Conservation (phyloP, 2,888 invertebrate genomes). For the Trissonchulus latispiculum region DNA sequence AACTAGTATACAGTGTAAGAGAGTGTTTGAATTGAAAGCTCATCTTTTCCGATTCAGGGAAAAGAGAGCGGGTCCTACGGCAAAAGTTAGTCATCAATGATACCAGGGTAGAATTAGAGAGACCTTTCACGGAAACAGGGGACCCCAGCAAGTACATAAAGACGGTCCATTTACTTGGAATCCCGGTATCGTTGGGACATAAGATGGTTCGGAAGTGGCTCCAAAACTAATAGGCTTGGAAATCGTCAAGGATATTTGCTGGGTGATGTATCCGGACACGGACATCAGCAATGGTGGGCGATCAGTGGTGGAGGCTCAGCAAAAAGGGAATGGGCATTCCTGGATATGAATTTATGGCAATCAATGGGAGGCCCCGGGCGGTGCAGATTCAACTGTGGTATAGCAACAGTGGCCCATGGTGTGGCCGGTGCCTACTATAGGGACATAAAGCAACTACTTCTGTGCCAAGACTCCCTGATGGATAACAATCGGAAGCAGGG, state of each 20-base stretch:
- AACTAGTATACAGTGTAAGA: background rate
- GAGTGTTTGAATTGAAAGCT: background rate
- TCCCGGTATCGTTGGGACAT: background rate
- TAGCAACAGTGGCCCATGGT: background rate
- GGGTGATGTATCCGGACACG: background rate
- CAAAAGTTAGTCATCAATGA: background rate
- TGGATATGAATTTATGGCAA: background rate
- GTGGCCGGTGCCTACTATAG: background rate
- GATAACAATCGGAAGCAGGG: too few species aligned
- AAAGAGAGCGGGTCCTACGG: background rate
- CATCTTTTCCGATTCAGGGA: too few species aligned
- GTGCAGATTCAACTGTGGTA: background rate
- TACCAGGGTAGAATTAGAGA: background rate
- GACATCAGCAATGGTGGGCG: slow-evolving; percentile 13
- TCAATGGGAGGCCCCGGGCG: background rate
- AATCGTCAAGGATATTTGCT: background rate
- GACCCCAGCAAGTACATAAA: background rate
- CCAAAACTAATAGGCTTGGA: background rate
- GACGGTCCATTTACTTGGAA: slow-evolving; percentile 1
- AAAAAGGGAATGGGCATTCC: background rate
- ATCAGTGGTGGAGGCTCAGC: slow-evolving; percentile 5
- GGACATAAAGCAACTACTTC: slow-evolving; percentile 10
- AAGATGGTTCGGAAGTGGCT: background rate
- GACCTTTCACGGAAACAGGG: background rate
- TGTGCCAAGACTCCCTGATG: too few species aligned